These are phyloP conservation scores for Tapera naevia DNA, from an alignment of 2,797 vertebrate species.

Conservation along the genomic window DNA sequence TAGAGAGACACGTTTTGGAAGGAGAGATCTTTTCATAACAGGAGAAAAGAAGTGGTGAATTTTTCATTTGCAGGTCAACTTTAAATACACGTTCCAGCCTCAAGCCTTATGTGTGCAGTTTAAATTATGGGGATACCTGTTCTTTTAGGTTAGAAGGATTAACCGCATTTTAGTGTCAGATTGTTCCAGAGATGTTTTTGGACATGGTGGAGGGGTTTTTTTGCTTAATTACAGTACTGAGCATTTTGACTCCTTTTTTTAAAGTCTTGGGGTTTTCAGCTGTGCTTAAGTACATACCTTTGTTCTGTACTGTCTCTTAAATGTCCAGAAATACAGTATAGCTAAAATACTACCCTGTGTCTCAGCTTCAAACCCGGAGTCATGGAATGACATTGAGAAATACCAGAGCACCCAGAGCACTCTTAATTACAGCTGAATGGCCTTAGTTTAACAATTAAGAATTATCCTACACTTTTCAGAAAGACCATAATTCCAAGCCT, in stretches of 20 bases:
- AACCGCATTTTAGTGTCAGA: not conserved
- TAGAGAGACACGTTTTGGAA: not conserved
- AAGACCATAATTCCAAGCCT: conserved; percentile 65
- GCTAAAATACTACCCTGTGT: not conserved
- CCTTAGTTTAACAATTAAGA: not conserved
- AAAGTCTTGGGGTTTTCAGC: not conserved
- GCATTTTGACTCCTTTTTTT: not conserved
- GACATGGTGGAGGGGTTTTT: not conserved
- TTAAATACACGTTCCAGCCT: conserved; percentile 63
- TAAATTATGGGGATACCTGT: not conserved
- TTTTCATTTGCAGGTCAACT: conserved; percentile 71
- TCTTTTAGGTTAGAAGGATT: not conserved
- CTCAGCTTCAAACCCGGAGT: not conserved
- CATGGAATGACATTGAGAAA: not conserved
- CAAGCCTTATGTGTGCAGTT: conserved; percentile 24
- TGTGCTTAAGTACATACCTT: not conserved
- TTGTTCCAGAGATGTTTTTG: not conserved
- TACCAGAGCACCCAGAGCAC: not conserved
- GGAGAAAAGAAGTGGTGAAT: not conserved
- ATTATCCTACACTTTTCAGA: not conserved
- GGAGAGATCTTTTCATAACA: not conserved
- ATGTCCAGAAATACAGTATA: not conserved
- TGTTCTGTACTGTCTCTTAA: not conserved
- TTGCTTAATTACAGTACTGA: not conserved
- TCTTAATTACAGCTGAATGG: not conserved